Base-by-base conservation (phyloP, 2,888 invertebrate species). In the Hymenopus coronatus region DNA sequence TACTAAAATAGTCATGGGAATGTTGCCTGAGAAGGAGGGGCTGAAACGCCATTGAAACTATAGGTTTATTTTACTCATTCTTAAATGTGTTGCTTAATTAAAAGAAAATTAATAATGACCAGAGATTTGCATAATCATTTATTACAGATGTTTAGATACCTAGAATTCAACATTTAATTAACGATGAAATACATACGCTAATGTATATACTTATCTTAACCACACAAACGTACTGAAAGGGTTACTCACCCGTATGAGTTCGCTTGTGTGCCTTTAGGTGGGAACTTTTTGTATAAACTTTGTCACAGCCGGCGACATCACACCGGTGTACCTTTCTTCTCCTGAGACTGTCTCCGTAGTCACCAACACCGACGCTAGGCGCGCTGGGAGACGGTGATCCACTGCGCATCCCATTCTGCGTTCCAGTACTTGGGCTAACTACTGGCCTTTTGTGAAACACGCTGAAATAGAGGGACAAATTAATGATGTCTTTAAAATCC, bases 181-280 rank as follows among this genome's bases (percentile, higher is more conserved):
- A 33, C 4, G 0, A 33, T 33, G 33, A 33, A 33, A 33, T 33
- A 33, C 6, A 33, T 33, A 33, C 8, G 8, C 30, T 30, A 4
- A 30, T 4, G 4, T 30, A 30, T 30, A 30, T 30, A 30, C 30
- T 30, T 30, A 30, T 2, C 30, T 30, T 30, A 30, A 3, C 2
- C 30, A 40, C 12, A 40, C 6, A 40, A 9, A 40, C 9, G 54
- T 70, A 70, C 4, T 6, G 25, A 25, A 20, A 70, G 54, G 6
- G 54, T 20, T 70, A 70, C 93, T 92, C 92, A 95, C 95, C 95
- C 94, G 96, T 96, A 92, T 96, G 96, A 40, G 95, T 95, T 91
- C 96, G 92, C 46, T 95, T 94, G 92, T 96, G 96, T n/a, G 96
- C 95, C 92, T 95, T 96, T 83, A 96, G 93, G 92, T 96, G 96